phyloP scores from a whole-genome alignment of 2,797 vertebrate genomes.

The Trichosurus vulpecula region DNA sequence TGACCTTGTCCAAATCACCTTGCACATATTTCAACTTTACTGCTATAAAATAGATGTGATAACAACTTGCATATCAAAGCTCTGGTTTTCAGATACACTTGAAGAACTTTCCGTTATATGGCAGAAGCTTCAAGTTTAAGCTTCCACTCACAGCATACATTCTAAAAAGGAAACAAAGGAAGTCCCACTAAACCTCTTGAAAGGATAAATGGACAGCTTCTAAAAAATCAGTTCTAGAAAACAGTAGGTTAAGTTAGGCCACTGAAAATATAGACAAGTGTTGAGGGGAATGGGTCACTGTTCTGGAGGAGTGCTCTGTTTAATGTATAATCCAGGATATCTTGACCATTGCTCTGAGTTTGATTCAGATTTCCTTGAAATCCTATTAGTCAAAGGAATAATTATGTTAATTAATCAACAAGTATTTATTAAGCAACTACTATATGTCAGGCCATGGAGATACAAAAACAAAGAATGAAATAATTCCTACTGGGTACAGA shows the following conservation, averaged over 20 bases:
- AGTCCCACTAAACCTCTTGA: neutral
- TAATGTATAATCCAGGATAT: conserved; percentile 38
- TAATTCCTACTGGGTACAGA: neutral
- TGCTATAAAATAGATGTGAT: neutral
- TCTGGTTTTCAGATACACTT: conserved; percentile 5
- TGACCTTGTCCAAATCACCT: neutral
- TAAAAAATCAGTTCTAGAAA: neutral
- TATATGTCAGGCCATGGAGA: too few relatives aligned
- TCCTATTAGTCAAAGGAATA: neutral
- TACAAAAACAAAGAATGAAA: neutral
- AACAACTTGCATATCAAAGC: neutral
- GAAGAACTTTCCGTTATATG: neutral
- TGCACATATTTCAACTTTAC: neutral
- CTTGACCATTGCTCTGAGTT: neutral
- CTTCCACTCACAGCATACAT: conserved; percentile 20
- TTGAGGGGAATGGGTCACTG: neutral
- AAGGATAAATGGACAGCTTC: neutral
- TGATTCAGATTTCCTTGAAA: conserved; percentile 13
- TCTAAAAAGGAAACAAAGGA: conserved; percentile 38
- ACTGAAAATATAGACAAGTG: neutral
- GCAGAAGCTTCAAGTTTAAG: neutral
- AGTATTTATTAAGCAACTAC: neutral
- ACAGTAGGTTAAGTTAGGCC: conserved; percentile 8
- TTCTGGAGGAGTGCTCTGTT: conserved; percentile 4
- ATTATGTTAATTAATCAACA: neutral